Conservation (phyloP, 2,797 vertebrate species). For the Mastacembelus armatus region DNA sequence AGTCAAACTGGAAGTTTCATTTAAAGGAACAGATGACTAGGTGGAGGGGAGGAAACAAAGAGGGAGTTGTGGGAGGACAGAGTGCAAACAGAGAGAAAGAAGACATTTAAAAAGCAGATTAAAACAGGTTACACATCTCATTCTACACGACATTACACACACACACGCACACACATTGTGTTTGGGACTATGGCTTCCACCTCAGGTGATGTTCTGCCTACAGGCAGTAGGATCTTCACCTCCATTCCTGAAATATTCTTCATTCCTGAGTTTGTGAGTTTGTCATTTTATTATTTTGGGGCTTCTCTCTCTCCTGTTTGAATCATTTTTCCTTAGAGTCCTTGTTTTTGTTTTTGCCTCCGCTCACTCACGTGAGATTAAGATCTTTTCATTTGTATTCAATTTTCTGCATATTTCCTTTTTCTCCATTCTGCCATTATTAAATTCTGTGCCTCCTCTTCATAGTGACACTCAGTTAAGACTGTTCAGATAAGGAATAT, state of each 20-base stretch:
- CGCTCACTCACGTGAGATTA: not conserved
- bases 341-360: not conserved
- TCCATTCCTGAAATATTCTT: conserved; percentile 86
- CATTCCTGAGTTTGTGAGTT: conserved; percentile 89
- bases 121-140: conserved; percentile 42
- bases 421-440: not conserved
- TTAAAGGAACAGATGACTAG: conserved; percentile 33
- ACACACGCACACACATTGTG: conserved; percentile 9
- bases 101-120: conserved; percentile 61
- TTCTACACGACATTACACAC: conserved; percentile 7
- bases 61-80: conserved; percentile 39
- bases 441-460: not conserved
- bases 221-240: conserved; percentile 82
- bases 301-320: not conserved
- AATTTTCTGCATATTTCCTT: not conserved
- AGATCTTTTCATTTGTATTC: not conserved
- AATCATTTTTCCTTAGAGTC: not conserved
- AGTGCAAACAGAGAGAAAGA: not conserved
- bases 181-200: conserved; percentile 79
- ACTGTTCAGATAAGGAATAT: too few relatives aligned
- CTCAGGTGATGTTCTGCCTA: conserved; percentile 75
- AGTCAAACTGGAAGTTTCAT: conserved; percentile 54
- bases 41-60: conserved; percentile 33
- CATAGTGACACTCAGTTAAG: not conserved
- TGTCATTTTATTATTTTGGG: not conserved